A percentile compares a stretch with the other conserved stretches of the same genome.
phyloP scores from a whole-genome alignment of 2,797 vertebrate genomes.

The Ambastaia sidthimunki region DNA sequence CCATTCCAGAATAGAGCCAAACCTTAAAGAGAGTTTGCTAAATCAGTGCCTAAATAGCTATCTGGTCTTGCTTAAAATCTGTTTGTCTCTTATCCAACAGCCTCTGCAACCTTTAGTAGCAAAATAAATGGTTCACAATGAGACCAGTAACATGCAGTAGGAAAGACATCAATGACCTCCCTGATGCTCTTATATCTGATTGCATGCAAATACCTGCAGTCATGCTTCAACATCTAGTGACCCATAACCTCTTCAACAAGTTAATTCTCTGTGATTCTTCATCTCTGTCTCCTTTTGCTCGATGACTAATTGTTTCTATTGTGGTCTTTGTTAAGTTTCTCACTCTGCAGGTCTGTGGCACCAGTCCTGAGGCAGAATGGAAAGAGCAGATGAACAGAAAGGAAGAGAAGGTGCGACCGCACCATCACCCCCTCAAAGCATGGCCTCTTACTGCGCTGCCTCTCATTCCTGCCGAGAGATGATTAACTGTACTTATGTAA shows the following conservation, averaged over 20 bases:
- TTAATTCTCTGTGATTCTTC: slow-evolving; percentile 40
- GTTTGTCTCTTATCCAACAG: too few relatives aligned
- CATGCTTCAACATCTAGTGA: background rate
- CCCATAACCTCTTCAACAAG: slow-evolving; percentile 41
- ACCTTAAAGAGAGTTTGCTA: too few relatives aligned
- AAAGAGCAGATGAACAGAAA: slow-evolving; percentile 66
- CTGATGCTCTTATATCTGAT: too few relatives aligned
- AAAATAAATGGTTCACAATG: background rate
- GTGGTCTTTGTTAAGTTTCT: slow-evolving; percentile 54
- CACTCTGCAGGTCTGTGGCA: slow-evolving; percentile 54
- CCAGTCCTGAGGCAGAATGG: slow-evolving; percentile 61
- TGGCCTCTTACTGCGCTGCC: slow-evolving; percentile 60
- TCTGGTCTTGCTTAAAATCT: too few relatives aligned
- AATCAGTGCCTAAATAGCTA: too few relatives aligned
- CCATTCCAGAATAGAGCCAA: too few relatives aligned
- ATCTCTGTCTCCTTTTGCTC: slow-evolving; percentile 62
- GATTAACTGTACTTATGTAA: slow-evolving; percentile 62
- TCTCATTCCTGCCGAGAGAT: slow-evolving; percentile 62
- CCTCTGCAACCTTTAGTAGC: too few relatives aligned
- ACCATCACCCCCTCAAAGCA: slow-evolving; percentile 79
- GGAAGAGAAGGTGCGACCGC: slow-evolving; percentile 70
- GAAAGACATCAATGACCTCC: too few relatives aligned
- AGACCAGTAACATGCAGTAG: background rate
- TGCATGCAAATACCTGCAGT: background rate
- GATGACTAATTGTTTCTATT: slow-evolving; percentile 63